phyloP scores from a whole-genome alignment of 2,888 invertebrate genomes.

The Nomada flava region DNA sequence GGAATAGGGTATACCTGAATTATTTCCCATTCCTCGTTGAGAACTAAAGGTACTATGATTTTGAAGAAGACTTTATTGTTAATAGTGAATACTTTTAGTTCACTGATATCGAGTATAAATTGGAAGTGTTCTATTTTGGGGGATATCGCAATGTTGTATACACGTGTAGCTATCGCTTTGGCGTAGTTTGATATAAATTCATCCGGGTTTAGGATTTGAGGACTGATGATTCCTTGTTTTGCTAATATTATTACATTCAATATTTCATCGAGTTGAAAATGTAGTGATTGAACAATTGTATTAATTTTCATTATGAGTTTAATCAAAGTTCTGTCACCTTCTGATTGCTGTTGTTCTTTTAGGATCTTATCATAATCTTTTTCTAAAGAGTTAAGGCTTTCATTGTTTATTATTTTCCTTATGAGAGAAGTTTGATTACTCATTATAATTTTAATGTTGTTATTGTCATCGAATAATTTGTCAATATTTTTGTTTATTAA shows the following conservation, averaged over 20 bases:
- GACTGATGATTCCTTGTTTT: constrained; percentile 7
- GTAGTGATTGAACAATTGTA: not conserved
- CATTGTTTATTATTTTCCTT: not conserved
- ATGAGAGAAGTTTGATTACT: constrained; percentile 11
- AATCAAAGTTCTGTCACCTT: not conserved
- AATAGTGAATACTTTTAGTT: too few species aligned
- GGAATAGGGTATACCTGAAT: constrained; percentile 5
- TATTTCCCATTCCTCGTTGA: constrained; percentile 5
- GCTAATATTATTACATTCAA: constrained; percentile 1
- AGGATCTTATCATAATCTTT: too few species aligned
- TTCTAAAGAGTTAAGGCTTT: not conserved
- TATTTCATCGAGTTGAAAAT: not conserved
- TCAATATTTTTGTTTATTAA: constrained; percentile 3
- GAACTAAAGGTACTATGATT: too few species aligned
- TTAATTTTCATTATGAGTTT: not conserved
- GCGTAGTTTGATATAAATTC: too few species aligned
- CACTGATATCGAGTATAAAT: too few species aligned
- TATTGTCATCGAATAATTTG: not conserved
- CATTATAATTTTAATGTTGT: not conserved
- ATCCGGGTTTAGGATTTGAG: too few species aligned
- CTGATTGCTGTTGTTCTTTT: too few species aligned
- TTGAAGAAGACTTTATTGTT: too few species aligned
- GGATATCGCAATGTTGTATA: too few species aligned
- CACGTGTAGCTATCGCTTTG: too few species aligned
- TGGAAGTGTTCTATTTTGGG: too few species aligned